Conservation (phyloP, 2,113 vertebrate species). For the Rhodinocichla rosea region DNA sequence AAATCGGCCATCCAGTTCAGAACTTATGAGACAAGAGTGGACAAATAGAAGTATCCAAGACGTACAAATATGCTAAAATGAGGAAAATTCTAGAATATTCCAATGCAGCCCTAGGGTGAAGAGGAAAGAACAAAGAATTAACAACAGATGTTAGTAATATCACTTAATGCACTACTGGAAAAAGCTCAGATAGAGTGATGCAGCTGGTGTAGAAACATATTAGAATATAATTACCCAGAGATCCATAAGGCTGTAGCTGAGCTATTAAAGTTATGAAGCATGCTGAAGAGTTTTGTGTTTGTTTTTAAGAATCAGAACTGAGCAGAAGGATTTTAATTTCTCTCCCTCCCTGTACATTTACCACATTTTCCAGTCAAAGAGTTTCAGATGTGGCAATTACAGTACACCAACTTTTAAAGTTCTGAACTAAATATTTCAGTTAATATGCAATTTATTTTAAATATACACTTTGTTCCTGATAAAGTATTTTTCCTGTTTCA, state of each 20-base stretch:
- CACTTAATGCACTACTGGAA: neutral
- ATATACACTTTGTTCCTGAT: neutral
- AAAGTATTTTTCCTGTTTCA: neutral
- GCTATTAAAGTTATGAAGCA: neutral
- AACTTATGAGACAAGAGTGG: neutral
- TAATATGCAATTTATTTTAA: neutral
- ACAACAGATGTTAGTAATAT: neutral
- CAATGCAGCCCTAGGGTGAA: neutral
- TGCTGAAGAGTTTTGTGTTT: neutral
- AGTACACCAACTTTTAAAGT: neutral
- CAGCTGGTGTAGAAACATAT: neutral
- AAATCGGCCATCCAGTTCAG: neutral
- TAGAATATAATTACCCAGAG: conserved; percentile 11
- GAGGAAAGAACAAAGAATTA: neutral
- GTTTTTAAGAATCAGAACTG: conserved; percentile 4
- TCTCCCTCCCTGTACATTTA: neutral
- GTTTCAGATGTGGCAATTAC: neutral
- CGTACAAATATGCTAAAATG: neutral
- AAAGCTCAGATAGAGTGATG: neutral
- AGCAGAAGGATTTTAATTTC: neutral
- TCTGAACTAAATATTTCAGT: neutral
- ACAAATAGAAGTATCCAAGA: neutral
- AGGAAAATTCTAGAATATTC: neutral
- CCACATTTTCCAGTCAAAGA: neutral
- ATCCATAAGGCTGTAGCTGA: neutral